These are phyloP conservation scores for Hipposideros larvatus DNA, from an alignment of 2,797 vertebrate species.

Conservation along the genomic window DNA sequence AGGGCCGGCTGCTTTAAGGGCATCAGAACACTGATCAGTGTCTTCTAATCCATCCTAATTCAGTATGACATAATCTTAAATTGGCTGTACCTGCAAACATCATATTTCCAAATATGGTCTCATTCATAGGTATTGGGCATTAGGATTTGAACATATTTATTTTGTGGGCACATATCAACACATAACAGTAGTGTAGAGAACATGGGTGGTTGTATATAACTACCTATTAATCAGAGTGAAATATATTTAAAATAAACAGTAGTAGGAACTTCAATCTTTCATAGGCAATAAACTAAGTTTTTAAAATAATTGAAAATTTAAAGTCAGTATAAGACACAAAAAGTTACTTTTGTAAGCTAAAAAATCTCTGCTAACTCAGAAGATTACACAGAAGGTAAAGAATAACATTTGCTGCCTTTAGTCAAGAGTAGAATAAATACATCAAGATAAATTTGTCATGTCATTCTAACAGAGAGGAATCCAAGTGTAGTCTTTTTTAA, in stretches of 20 bases:
- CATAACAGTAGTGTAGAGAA: background rate
- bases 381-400: background rate
- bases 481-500: background rate
- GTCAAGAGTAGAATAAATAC: background rate
- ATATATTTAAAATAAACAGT: background rate
- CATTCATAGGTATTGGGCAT: background rate
- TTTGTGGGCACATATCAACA: background rate
- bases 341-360: background rate
- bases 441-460: background rate
- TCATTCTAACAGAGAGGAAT: background rate
- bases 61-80: background rate
- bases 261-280: no score
- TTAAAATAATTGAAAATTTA: background rate
- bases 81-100: background rate
- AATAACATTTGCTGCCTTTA: background rate
- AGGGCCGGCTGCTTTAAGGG: accelerated
- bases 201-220: background rate
- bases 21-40: background rate
- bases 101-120: background rate
- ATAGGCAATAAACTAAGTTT: background rate
- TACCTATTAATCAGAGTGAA: background rate
- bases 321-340: background rate
- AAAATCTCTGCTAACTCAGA: background rate
- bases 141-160: background rate
- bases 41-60: background rate